Evolutionary conservation across 2,888 invertebrate species (phyloP), one percentile per base, ranked within the genome.

Genomic region (Harmothoe impar): DNA sequence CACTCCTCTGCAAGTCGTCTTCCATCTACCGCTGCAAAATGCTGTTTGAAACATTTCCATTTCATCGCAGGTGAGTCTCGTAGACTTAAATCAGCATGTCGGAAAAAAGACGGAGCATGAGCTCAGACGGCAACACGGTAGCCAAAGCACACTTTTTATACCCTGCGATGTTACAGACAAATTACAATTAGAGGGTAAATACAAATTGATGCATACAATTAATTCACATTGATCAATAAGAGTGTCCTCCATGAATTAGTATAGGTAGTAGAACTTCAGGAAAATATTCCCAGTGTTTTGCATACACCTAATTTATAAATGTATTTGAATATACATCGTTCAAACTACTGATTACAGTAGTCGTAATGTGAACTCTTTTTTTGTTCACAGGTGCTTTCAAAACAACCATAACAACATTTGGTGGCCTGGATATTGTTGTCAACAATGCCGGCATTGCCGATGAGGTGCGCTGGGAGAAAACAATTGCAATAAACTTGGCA

Each of bases 381-480:
- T n/a, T n/a, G n/a, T n/a, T n/a, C 33, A 5, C 23, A 91, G 90
- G 68, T 51, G 90, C 89, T 23, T 91, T 91, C 77, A 51, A 78
- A 54, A 51, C 33, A 23, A 92, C 92, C 0, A 89, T 90, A 25
- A 72, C 90, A 12, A 91, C 86, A 33, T 93, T 93, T 89, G 91
- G 92, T 12, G 51, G 86, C 33, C 85, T 92, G 54, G 91, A 92
- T 52, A 89, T 92, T 29, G 90, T 92, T 10, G 89, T 90, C 29
- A 92, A 92, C 89, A 92, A 92, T 72, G 92, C 92, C 12, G 92
- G 92, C 33, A 91, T 92, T 51, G 91, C 25, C 0, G 72, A 90
- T 31, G 90, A 88, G 35, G 72, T 20, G 0, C 89, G 90, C n/a
- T 91, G 91, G 91, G 90, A 86, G 62, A 89, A 85, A 43, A 91